phyloP scores from a whole-genome alignment of 1,140 invertebrate genomes.

The Ceratoteleas bidentatus region DNA sequence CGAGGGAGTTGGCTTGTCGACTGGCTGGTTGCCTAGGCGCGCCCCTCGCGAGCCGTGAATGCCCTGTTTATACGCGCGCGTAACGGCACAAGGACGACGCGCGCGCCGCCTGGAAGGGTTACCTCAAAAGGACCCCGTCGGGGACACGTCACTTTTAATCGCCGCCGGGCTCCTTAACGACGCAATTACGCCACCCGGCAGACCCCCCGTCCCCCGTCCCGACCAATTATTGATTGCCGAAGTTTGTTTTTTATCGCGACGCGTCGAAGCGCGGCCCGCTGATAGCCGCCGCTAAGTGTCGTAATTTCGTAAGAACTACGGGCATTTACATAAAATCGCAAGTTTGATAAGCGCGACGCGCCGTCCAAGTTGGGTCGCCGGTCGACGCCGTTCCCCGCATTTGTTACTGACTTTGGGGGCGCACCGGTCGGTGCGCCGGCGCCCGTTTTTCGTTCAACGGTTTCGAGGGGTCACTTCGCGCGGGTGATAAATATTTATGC shows the following conservation, averaged over 20 bases:
- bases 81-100: conserved; percentile 52
- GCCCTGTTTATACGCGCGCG: conserved; percentile 46
- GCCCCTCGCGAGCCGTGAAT: conserved; percentile 51
- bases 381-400: conserved; percentile 8
- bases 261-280: not conserved
- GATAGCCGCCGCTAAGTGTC: conserved; percentile 29
- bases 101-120: conserved; percentile 26
- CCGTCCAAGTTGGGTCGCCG: conserved; percentile 13
- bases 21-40: conserved; percentile 67
- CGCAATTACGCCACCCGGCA: conserved; percentile 26
- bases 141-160: conserved; percentile 51
- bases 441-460: not conserved
- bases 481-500: not conserved
- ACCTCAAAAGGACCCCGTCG: conserved; percentile 39
- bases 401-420: conserved; percentile 11
- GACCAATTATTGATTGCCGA: conserved; percentile 43
- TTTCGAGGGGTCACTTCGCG: not conserved
- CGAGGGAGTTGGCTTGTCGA: conserved; percentile 67
- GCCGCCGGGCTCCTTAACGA: conserved; percentile 43
- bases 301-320: conserved; percentile 45
- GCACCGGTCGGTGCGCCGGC: not conserved
- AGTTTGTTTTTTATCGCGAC: conserved; percentile 44
- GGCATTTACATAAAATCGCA: conserved; percentile 30
- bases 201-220: not conserved
- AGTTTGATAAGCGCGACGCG: conserved; percentile 27